Base-by-base conservation (phyloP, 2,797 vertebrate species). In the Potorous gilbertii region DNA sequence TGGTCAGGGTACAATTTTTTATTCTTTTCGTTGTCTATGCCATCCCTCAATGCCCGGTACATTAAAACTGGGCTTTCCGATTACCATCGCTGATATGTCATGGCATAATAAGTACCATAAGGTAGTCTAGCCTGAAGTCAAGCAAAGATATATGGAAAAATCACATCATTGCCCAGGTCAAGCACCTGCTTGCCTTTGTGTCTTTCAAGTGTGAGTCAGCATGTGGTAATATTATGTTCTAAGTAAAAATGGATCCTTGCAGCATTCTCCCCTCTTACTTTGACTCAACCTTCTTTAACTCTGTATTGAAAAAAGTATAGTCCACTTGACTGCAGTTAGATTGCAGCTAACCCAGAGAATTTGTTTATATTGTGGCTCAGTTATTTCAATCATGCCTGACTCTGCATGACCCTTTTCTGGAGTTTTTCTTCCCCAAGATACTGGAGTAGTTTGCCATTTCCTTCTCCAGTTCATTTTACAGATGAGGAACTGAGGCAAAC, bases 181-280 rank as follows among this genome's bases (percentile, higher is more conserved):
- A 97, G 55, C 95, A 18, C 95, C 56, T 91, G 54, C n/a, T 94
- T 54, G 66, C 91, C 1, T 94, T 90, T 94, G 55, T 94, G 66
- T 94, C 97, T 92, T 66, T 91, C 1, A 16, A 94, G 91, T 94
- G 90, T 40, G 93, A 97, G 66, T 95, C 4, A 94, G 92, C 96
- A 93, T 90, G 95, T 66, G 87, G n/a, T 90, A 54, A 89, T 95
- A 0, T 55, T 56, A 31, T 57, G 0, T 59, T 14, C 50, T 9
- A 13, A 50, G 40, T 87, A 50, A 12, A 24, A 87, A 87, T 27
- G 50, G 74, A 3, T 10, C 21, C 40, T 87, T 50, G 10, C 40
- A 87, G 74, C 40, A 1, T 50, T 27, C 10, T 27, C 12, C 10
- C 40, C 40, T 46, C 21, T 24, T 24, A 46, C 74, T 11, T 27